Evolutionary conservation across 2,797 vertebrate genomes (phyloP).

Genomic region (Leptatherina wallacei): DNA sequence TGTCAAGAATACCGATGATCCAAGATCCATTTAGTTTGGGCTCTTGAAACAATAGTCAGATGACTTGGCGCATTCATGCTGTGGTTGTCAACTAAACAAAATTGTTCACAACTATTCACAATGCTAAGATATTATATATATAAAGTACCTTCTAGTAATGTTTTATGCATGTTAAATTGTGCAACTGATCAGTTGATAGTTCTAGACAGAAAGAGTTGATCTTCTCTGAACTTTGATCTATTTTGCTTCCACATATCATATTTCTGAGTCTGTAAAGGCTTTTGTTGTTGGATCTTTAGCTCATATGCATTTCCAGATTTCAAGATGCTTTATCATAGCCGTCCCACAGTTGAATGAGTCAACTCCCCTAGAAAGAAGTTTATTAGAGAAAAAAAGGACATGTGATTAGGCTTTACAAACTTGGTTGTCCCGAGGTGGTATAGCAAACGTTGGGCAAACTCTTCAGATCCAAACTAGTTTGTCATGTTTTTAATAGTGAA

Average conservation of each 20-base stretch:
- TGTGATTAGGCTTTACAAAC: conserved; percentile 10
- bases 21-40: background rate
- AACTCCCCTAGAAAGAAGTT: conserved; percentile 1
- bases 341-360: conserved; percentile 24
- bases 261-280: conserved; percentile 27
- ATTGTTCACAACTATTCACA: no score
- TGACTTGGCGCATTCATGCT: background rate
- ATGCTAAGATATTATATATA: background rate
- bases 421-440: no score
- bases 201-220: background rate
- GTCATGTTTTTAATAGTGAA: no score
- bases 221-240: conserved; percentile 4
- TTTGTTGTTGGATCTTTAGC: conserved; percentile 34
- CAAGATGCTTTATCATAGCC: conserved; percentile 3
- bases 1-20: background rate
- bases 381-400: conserved; percentile 15
- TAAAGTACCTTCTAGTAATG: background rate
- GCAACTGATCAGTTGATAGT: background rate
- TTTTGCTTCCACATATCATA: conserved; percentile 15
- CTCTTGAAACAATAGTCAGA: background rate
- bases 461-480: no score
- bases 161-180: background rate
- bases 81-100: background rate
- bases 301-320: conserved; percentile 15
- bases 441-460: no score